Evolutionary conservation across 92 coral and sea anemone species (phyloP).

Genomic region (Epizoanthus stellaris): DNA sequence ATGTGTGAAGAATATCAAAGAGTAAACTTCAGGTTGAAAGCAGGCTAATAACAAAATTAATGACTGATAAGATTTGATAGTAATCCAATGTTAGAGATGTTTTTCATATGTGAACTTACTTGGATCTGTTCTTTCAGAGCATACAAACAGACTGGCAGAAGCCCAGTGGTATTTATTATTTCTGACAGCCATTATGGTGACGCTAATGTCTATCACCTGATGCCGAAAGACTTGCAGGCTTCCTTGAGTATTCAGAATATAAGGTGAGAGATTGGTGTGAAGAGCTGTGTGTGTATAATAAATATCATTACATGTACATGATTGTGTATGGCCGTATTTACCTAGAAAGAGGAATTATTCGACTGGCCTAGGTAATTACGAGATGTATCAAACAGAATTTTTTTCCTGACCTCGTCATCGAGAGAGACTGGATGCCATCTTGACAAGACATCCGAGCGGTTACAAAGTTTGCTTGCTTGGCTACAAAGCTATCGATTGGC

Average conservation of each 20-base stretch:
- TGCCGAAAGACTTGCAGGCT: slow-evolving; percentile 79
- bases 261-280: slow-evolving; percentile 54
- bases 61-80: background rate
- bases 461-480: too few relatives aligned
- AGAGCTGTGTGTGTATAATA: background rate
- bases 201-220: slow-evolving; percentile 82
- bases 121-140: slow-evolving; percentile 44
- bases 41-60: too few relatives aligned
- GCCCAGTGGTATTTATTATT: slow-evolving; percentile 89
- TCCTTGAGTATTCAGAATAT: slow-evolving; percentile 72
- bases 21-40: too few relatives aligned
- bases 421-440: too few relatives aligned
- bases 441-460: too few relatives aligned
- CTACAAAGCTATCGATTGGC: too few relatives aligned
- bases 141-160: slow-evolving; percentile 79
- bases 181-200: slow-evolving; percentile 93
- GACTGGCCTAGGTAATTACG: too few relatives aligned
- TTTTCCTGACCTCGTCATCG: too few relatives aligned
- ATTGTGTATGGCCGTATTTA: too few relatives aligned
- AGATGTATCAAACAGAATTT: too few relatives aligned
- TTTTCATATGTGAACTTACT: background rate
- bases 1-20: too few relatives aligned
- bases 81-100: background rate
- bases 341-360: too few relatives aligned
- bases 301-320: background rate